Conservation (phyloP, 2,113 vertebrate species). For the Scartelaos histophorus region DNA sequence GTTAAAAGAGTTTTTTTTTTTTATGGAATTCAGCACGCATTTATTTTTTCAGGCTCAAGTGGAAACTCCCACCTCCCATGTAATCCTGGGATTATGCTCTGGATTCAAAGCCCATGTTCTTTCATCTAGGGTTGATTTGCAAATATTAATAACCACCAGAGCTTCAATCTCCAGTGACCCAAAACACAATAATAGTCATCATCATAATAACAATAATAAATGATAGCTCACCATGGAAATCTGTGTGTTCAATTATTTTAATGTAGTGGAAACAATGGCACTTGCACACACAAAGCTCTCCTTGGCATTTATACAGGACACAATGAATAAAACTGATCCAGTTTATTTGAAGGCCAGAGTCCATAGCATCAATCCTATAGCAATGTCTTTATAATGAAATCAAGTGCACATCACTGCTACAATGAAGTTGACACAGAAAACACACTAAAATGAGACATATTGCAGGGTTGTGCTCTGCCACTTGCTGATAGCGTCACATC, state of each 20-base stretch:
- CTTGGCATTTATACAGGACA: constrained; percentile 16
- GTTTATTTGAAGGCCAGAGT: constrained; percentile 47
- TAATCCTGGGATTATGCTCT: constrained; percentile 74
- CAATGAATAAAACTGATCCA: constrained; percentile 44
- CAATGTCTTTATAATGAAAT: constrained; percentile 34
- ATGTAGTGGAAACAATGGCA: constrained; percentile 16
- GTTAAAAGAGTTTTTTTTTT: neutral
- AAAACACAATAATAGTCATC: constrained; percentile 20
- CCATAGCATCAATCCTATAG: constrained; percentile 9
- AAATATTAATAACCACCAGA: constrained; percentile 67
- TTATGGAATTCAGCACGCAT: constrained; percentile 14
- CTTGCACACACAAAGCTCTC: constrained; percentile 9
- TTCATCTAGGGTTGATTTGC: constrained; percentile 61
- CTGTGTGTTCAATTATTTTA: constrained; percentile 29
- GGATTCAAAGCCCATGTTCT: constrained; percentile 59
- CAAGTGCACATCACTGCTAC: constrained; percentile 22
- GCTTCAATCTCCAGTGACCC: constrained; percentile 32
- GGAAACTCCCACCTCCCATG: constrained; percentile 40
- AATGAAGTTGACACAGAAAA: constrained; percentile 25
- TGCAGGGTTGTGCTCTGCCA: constrained; percentile 1
- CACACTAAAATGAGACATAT: neutral
- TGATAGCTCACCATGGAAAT: constrained; percentile 20
- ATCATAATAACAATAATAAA: constrained; percentile 32
- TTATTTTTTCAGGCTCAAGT: constrained; percentile 39
- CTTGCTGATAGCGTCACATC: constrained; percentile 8